Evolutionary conservation across 2,888 invertebrate genomes (phyloP), one percentile per base, ranked within the genome.

Genomic region (Lepas anatifera): DNA sequence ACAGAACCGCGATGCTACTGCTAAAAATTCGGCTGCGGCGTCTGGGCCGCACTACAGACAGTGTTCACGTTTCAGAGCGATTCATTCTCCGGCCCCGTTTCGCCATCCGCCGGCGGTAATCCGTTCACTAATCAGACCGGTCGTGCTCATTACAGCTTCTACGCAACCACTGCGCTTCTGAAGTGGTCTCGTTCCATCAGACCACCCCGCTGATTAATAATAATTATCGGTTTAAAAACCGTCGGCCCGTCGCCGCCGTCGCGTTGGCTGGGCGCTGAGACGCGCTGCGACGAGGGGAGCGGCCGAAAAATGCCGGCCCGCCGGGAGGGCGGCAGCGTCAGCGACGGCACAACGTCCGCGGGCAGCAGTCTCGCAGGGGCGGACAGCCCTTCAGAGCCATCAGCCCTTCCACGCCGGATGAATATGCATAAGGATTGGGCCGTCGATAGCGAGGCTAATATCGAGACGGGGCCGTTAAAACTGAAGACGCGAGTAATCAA

Each of bases 191-290:
- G 58, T 58, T 58, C 29, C 3, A 22, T 6, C 37, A 10, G 16
- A 10, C 64, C 22, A 6, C 64, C 27, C 16, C 25, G n/a, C 66
- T 66, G 66, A 66, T 66, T 66, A 39, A n/a, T 66, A 16, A 39
- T 39, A 66, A 66, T 66, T 39, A 66, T 66, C 66, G 66, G 66
- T 66, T 66, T 66, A 66, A 66, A 66, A 66, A 66, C 39, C 66
- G 66, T 2, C 66, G 66, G n/a, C 13, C 37, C 39, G 66, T 27
- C 66, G 39, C 22, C 66, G 66, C 13, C 27, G 66, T 25, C 39
- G 32, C 64, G n/a, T n/a, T n/a, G n/a, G n/a, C n/a, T n/a, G n/a
- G n/a, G n/a, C n/a, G n/a, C 25, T 25, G 64, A 35, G 39, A 39
- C 64, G 37, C 22, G 39, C 64, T 3, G n/a, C 25, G n/a, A n/a